A percentile compares a stretch with the other conserved stretches of the same genome.
These are phyloP conservation scores for Hyposmocoma kahamanoa DNA, from an alignment of 1,140 invertebrate species.

Conservation along the genomic window DNA sequence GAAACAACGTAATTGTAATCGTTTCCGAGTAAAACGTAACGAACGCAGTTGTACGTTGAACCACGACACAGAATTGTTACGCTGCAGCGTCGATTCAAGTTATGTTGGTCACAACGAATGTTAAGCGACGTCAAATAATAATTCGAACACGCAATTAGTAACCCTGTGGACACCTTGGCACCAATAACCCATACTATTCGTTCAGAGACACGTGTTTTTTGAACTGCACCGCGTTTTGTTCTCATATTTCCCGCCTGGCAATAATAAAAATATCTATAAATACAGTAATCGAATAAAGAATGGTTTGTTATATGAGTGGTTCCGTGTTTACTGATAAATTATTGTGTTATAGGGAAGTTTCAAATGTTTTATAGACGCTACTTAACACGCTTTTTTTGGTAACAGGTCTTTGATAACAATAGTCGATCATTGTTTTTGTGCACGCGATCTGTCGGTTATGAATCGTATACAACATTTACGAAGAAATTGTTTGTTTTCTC, in stretches of 20 bases:
- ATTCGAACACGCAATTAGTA: slow-evolving; percentile 70
- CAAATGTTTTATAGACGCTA: too few relatives aligned
- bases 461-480: slow-evolving; percentile 22
- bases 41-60: too few relatives aligned
- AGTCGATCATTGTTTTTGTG: slow-evolving; percentile 43
- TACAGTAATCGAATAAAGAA: too few relatives aligned
- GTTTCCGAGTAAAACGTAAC: slow-evolving; percentile 45
- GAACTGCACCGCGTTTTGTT: slow-evolving; percentile 11
- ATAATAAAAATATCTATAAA: too few relatives aligned
- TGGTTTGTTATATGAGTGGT: too few relatives aligned
- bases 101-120: slow-evolving; percentile 42
- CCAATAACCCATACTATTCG: slow-evolving; percentile 41
- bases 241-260: neutral
- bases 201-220: slow-evolving; percentile 30
- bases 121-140: slow-evolving; percentile 65
- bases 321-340: too few relatives aligned
- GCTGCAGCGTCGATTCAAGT: slow-evolving; percentile 12
- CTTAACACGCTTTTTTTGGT: slow-evolving; percentile 36
- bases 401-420: slow-evolving; percentile 29
- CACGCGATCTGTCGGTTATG: slow-evolving; percentile 48
- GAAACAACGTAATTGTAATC: slow-evolving; percentile 42
- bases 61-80: slow-evolving; percentile 13
- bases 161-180: slow-evolving; percentile 56
- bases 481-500: too few relatives aligned
- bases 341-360: too few relatives aligned